Evolutionary conservation across 2,797 vertebrate species (phyloP).

Genomic region (Hypotaenidia okinawae): DNA sequence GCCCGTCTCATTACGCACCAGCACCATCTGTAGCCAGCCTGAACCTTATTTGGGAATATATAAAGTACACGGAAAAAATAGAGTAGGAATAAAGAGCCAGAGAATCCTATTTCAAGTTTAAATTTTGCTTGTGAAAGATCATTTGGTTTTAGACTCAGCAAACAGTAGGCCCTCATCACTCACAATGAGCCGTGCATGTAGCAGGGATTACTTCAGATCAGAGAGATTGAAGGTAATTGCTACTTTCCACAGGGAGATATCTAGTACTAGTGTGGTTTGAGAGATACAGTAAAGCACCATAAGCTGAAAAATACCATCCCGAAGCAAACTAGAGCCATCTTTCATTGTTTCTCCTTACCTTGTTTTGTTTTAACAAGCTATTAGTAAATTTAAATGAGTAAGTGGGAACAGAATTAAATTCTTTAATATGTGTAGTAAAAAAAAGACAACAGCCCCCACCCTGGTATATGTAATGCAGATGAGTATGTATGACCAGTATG

Average conservation of each 20-base stretch:
- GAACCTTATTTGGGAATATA: conserved; percentile 95
- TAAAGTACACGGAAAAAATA: conserved; percentile 92
- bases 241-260: conserved; percentile 83
- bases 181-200: conserved; percentile 92
- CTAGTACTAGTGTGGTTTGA: conserved; percentile 75
- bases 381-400: background rate
- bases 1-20: conserved; percentile 89
- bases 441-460: background rate
- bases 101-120: conserved; percentile 99
- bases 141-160: conserved; percentile 97
- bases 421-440: background rate
- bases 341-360: conserved; percentile 12
- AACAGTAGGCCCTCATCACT: conserved; percentile 95
- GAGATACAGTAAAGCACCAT: conserved; percentile 61
- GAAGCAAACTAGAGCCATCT: conserved; percentile 38
- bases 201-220: conserved; percentile 91
- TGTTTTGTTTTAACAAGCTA: background rate
- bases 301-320: conserved; percentile 50
- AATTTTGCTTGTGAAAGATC: conserved; percentile 98
- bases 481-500: background rate
- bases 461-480: background rate
- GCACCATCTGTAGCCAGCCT: conserved; percentile 93
- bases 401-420: background rate
- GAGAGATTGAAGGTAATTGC: conserved; percentile 90
- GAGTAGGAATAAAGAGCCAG: conserved; percentile 89